Conservation (phyloP, 1,140 invertebrate genomes). For the Mesaphorura yosii region DNA sequence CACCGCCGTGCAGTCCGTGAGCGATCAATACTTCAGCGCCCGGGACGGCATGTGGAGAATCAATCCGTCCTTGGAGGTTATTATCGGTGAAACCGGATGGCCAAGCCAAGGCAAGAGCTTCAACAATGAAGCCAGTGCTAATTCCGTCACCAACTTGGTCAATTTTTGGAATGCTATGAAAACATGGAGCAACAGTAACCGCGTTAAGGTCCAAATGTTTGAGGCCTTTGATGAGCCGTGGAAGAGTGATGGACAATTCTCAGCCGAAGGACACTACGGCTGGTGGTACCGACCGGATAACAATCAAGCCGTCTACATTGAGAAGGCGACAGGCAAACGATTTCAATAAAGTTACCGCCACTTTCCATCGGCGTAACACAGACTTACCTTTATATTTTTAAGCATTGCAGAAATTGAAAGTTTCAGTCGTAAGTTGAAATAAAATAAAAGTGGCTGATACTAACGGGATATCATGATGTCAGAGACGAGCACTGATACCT, state of each 20-base stretch:
- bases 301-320: slow-evolving; percentile 13
- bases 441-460: too few relatives aligned
- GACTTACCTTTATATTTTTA: too few relatives aligned
- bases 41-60: neutral
- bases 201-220: slow-evolving; percentile 21
- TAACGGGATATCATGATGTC: too few relatives aligned
- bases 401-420: too few relatives aligned
- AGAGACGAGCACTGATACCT: too few relatives aligned
- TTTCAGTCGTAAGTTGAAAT: too few relatives aligned
- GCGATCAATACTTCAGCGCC: neutral
- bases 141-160: neutral
- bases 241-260: slow-evolving; percentile 10
- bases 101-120: neutral
- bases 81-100: slow-evolving; percentile 11
- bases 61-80: slow-evolving; percentile 3
- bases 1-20: neutral
- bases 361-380: too few relatives aligned
- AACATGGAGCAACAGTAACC: neutral
- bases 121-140: neutral
- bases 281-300: slow-evolving; percentile 16
- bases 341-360: slow-evolving; percentile 4
- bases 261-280: slow-evolving; percentile 12
- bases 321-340: slow-evolving; percentile 19
- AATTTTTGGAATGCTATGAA: slow-evolving; percentile 10
- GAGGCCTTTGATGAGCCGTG: slow-evolving; percentile 23